These are phyloP conservation scores for Paralichthys olivaceus DNA, from an alignment of 2,113 vertebrate genomes.

Conservation along the genomic window DNA sequence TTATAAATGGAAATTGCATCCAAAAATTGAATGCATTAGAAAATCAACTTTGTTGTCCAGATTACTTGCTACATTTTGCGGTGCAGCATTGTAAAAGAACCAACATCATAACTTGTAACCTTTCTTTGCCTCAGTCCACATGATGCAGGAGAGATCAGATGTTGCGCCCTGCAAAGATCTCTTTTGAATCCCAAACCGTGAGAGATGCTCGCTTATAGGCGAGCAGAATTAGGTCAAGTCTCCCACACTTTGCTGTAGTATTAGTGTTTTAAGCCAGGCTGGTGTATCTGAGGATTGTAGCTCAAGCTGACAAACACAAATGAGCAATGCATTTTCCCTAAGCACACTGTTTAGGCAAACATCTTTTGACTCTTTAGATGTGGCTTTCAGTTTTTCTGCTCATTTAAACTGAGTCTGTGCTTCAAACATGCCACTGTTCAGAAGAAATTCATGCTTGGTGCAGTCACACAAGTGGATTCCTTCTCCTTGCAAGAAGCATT, in stretches of 20 bases:
- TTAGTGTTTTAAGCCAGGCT: slow-evolving; percentile 60
- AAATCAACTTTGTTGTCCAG: neutral
- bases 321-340: slow-evolving; percentile 14
- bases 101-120: neutral
- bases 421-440: slow-evolving; percentile 1
- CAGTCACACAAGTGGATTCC: neutral
- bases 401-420: slow-evolving; percentile 1
- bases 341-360: slow-evolving; percentile 1
- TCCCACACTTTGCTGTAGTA: slow-evolving; percentile 51
- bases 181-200: slow-evolving; percentile 59
- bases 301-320: slow-evolving; percentile 43
- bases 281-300: slow-evolving; percentile 56
- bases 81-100: neutral
- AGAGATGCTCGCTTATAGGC: slow-evolving; percentile 46
- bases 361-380: neutral
- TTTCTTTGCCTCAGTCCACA: slow-evolving; percentile 2
- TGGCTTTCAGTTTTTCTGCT: neutral
- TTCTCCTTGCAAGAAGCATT: slow-evolving; percentile 15
- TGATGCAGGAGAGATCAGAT: slow-evolving; percentile 35
- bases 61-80: neutral
- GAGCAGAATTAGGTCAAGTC: slow-evolving; percentile 74
- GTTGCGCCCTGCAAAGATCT: slow-evolving; percentile 39
- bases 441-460: neutral
- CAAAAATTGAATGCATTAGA: slow-evolving; percentile 4
- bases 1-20: slow-evolving; percentile 15